These are phyloP conservation scores for Papilio elwesi DNA, from an alignment of 2,888 invertebrate genomes.

Conservation along the genomic window DNA sequence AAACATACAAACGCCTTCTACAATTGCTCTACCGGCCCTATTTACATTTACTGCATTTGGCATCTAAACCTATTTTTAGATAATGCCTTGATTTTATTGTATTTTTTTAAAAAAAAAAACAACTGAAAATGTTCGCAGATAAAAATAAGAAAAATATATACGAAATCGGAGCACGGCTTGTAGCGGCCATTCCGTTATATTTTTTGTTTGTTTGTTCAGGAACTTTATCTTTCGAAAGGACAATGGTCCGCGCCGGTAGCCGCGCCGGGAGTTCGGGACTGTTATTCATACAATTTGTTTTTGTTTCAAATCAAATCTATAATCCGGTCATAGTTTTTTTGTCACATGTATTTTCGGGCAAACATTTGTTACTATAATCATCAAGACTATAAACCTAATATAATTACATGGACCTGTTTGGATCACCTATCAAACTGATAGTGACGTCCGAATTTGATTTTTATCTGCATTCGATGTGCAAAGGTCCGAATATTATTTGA, in stretches of 20 bases:
- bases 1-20: no score
- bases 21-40: no score
- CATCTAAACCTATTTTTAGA: background rate
- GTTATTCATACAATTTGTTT: slow-evolving; percentile 29
- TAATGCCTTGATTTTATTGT: background rate
- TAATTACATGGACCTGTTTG: no score
- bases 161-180: slow-evolving; percentile 24
- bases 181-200: slow-evolving; percentile 25
- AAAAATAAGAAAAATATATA: slow-evolving; percentile 25
- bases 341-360: background rate
- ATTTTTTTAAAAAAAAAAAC: slow-evolving; percentile 34
- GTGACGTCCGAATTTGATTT: no score
- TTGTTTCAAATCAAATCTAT: slow-evolving; percentile 32
- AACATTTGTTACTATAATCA: background rate
- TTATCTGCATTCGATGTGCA: no score
- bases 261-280: background rate
- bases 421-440: no score
- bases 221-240: slow-evolving; percentile 38
- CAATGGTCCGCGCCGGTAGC: slow-evolving; percentile 31
- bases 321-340: background rate
- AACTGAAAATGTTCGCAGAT: slow-evolving; percentile 26
- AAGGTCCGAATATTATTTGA: no score
- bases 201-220: slow-evolving; percentile 38
- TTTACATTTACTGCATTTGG: no score
- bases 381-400: background rate